Evolutionary conservation across 2,797 vertebrate genomes (phyloP), one percentile per base, ranked within the genome.

Genomic region (Chloroceryle amazona): DNA sequence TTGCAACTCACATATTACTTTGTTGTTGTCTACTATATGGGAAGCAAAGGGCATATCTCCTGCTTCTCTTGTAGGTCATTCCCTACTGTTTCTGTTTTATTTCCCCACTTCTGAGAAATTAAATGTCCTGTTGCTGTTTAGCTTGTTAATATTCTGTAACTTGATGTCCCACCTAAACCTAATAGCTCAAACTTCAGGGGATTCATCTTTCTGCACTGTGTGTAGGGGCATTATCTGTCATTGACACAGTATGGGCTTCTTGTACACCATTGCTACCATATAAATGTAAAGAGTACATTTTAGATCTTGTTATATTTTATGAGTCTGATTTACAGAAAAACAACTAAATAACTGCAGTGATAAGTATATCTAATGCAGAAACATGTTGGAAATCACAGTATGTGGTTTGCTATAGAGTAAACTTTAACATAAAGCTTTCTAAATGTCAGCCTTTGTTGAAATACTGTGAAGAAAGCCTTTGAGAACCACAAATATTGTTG

Each of bases 151-250:
- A 83, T 41, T 51, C 39, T 26, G 51, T 22, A 33, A 10, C 29
- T 61, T 57, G 5, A 0, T 80, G 46, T 78, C 33, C 23, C 12
- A 37, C 0, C 0, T 22, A 58, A 86, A 66, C 13, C 3, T 76
- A 26, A 76, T 13, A 83, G 37, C 42, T 70, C 47, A 81, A 4
- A 85, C 23, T 67, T 89, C 33, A 66, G 46, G 21, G 41, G 14
- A 66, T 70, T 62, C 19, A 29, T 55, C 60, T 74, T 42, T 81
- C 55, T 49, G 19, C 3, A 0, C 44, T 46, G 17, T 39, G 13
- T 63, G 80, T 11, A 37, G 22, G 29, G 29, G 7, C 82, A 84
- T 95, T 89, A 70, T 70, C 19, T 81, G 63, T 52, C 41, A 39
- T 21, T 87, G 75, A 44, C 71, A 80, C 67, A 89, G 81, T 41